Evolutionary conservation across 2,888 invertebrate genomes (phyloP), one percentile per base, ranked within the genome.

Genomic region (Drosophila nigritarsus): DNA sequence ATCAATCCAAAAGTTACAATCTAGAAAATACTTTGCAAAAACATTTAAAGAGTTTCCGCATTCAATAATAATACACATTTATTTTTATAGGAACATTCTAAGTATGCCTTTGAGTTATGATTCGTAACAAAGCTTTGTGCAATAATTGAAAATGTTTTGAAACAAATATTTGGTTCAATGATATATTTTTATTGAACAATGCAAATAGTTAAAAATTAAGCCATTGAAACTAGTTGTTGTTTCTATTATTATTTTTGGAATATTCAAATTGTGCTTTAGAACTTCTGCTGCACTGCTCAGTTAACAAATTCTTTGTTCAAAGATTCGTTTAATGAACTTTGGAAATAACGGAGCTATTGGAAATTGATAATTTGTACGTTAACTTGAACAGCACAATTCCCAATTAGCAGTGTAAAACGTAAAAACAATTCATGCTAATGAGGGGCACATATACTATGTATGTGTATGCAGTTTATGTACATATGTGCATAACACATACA

Each of bases 401-500:
- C 45, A 66, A 45, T 53, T 53, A 36, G 45, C 45, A 18, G 36
- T 36, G 6, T 45, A 13, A 1, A 56, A 30, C 27, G 24, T 27
- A 18, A 54, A 40, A 56, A n/a, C 34, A 30, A 36, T 27, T 55
- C 13, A 56, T 24, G 42, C 27, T 60, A 60, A 60, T 56, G 51
- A 36, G 42, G 42, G 30, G 11, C 20, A 32, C n/a, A 50, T 24
- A 1, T 18, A 38, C 11, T n/a, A 34, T 30, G 18, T 27, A 55
- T 63, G 32, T 36, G 15, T 30, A 20, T 32, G n/a, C 13, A 36
- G 20, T 18, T 6, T 7, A 18, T 18, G 29, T 36, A 27, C 30
- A 45, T n/a, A 32, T 58, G 11, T 42, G 15, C 15, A 45, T 15
- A 24, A 20, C 45, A 9, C 7, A 55, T 18, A 36, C 32, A 18